Percentiles rank a stretch among this genome's conserved stretches.
Evolutionary conservation across 2,888 invertebrate genomes (phyloP).

Genomic region (Cantharis lateralis): DNA sequence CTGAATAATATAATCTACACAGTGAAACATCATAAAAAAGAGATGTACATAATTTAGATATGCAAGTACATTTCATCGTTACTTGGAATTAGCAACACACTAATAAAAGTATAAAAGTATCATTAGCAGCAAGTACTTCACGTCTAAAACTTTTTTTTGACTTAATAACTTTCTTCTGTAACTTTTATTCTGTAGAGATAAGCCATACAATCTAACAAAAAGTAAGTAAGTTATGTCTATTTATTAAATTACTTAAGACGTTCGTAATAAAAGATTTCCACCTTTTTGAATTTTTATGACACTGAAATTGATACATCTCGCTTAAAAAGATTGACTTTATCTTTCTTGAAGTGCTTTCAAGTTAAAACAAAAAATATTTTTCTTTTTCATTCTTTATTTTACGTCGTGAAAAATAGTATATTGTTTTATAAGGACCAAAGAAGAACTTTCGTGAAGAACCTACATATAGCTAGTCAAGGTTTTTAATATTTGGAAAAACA

Average conservation of each 20-base stretch:
- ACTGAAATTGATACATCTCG: not conserved
- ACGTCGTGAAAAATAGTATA: no score
- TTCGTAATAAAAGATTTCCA: not conserved
- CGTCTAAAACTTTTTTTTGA: not conserved
- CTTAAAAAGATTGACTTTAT: not conserved
- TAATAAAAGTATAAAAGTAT: not conserved
- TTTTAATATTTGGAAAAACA: no score
- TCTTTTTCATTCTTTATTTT: not conserved
- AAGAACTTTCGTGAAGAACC: no score
- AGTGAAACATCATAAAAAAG: no score
- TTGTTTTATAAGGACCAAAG: no score
- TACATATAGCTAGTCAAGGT: no score
- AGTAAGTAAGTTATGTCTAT: not conserved
- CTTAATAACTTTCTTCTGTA: not conserved
- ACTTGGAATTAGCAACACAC: not conserved
- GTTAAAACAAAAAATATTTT: not conserved
- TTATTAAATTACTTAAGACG: not conserved
- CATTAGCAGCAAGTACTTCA: not conserved
- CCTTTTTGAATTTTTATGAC: not conserved
- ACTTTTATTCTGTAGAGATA: not conserved
- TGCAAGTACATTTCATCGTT: not conserved
- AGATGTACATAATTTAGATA: no score
- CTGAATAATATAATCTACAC: no score
- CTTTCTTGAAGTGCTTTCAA: not conserved
- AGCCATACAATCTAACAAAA: not conserved